These are phyloP conservation scores for Ruditapes philippinarum DNA, from an alignment of 1,140 invertebrate species.

Conservation along the genomic window DNA sequence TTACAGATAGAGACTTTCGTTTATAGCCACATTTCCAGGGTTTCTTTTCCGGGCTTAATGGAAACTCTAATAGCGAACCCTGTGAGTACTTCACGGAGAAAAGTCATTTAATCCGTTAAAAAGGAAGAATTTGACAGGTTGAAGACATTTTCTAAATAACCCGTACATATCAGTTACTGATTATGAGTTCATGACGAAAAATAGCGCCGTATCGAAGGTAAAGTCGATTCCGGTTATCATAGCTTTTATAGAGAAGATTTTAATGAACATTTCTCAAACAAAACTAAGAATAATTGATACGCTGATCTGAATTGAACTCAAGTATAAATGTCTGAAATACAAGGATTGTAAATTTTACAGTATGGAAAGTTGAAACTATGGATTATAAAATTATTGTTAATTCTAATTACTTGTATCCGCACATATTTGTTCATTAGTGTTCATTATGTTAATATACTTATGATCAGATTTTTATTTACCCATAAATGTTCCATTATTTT, in stretches of 20 bases:
- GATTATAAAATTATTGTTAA: too few relatives aligned
- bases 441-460: too few relatives aligned
- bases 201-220: conserved; percentile 44
- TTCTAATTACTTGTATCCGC: too few relatives aligned
- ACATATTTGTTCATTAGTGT: too few relatives aligned
- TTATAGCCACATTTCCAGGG: conserved; percentile 61
- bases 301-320: background rate
- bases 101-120: conserved; percentile 61
- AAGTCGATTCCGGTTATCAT: background rate
- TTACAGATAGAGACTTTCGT: conserved; percentile 38
- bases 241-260: background rate
- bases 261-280: conserved; percentile 7
- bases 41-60: conserved; percentile 67
- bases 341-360: too few relatives aligned
- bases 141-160: conserved; percentile 59
- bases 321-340: too few relatives aligned
- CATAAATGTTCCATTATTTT: too few relatives aligned
- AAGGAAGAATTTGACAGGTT: conserved; percentile 60
- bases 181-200: conserved; percentile 28
- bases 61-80: conserved; percentile 63
- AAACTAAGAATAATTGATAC: background rate
- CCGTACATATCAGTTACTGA: conserved; percentile 57
- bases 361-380: too few relatives aligned
- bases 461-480: too few relatives aligned
- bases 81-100: conserved; percentile 8